A percentile compares a stretch with the other conserved stretches of the same genome.
These are phyloP conservation scores for Pilophorus perplexus DNA, from an alignment of 2,888 invertebrate genomes.

Conservation along the genomic window DNA sequence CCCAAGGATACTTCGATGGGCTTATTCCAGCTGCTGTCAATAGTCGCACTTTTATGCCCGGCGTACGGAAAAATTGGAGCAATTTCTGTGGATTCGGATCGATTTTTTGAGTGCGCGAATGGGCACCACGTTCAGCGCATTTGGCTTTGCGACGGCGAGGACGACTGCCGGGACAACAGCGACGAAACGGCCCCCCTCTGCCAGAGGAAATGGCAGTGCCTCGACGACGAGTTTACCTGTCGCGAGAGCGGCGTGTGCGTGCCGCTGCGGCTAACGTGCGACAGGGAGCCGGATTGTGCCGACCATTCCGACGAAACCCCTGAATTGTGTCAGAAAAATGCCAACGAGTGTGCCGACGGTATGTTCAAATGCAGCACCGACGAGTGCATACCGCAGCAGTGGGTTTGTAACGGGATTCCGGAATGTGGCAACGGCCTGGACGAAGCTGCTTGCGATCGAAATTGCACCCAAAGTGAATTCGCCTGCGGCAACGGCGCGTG, in stretches of 20 bases:
- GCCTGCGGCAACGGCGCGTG: constrained; percentile 86
- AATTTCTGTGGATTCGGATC: constrained; percentile 1
- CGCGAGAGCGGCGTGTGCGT: constrained; percentile 58
- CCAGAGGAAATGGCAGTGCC: constrained; percentile 69
- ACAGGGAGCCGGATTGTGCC: constrained; percentile 31
- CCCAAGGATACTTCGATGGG: constrained; percentile 20
- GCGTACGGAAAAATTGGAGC: neutral
- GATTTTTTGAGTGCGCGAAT: constrained; percentile 66
- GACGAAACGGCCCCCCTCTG: constrained; percentile 73
- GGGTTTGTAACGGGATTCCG: constrained; percentile 66
- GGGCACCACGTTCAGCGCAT: constrained; percentile 72
- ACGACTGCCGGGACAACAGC: constrained; percentile 79
- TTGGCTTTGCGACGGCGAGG: constrained; percentile 74
- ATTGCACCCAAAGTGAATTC: constrained; percentile 87
- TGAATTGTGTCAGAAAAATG: constrained; percentile 2
- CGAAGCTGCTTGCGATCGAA: constrained; percentile 71
- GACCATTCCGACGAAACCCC: constrained; percentile 27
- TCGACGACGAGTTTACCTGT: constrained; percentile 79
- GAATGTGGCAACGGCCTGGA: constrained; percentile 70
- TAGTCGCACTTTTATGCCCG: constrained; percentile 6
- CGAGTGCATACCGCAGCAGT: constrained; percentile 63
- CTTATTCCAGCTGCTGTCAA: constrained; percentile 18
- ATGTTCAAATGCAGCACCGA: constrained; percentile 63
- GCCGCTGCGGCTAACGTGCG: constrained; percentile 11
- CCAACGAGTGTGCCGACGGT: constrained; percentile 26